Evolutionary conservation across 2,888 invertebrate species (phyloP), one percentile per base, ranked within the genome.

Genomic region (Cephonodes hylas): DNA sequence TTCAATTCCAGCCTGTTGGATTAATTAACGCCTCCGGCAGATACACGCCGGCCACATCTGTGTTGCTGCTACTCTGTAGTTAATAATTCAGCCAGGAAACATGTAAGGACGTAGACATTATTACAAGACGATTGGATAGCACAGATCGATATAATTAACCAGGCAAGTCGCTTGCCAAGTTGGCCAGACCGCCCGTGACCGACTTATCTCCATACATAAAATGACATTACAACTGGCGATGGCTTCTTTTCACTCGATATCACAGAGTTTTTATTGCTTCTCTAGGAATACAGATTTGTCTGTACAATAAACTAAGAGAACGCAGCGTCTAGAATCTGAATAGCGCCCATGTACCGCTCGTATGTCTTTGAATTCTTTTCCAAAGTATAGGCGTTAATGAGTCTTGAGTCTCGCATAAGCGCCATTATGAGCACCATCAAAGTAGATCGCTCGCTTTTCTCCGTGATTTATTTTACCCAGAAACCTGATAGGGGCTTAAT

Each of bases 111-210:
- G 69, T 64, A 65, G 68, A 72, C 69, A 65, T 69, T 65, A 71
- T 75, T 77, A 71, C 77, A 78, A 78, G 75, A 74, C 72, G 73
- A 76, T 77, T 67, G 73, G 70, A 72, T 74, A 65, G 69, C 64
- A 72, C 75, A 74, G 80, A 85, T 86, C 82, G 84, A 86, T 87
- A 86, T 80, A 86, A 86, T 88, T 89, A 88, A 86, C 80, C 77
- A 78, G 75, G 77, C 74, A 72, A 70, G 64, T 46, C 59, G 75
- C 76, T 76, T 89, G 90, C 91, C 91, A 91, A 91, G 76, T 91
- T 88, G 88, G 88, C 88, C 85, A 84, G 81, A 71, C 72, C 74
- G 81, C 74, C 79, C 81, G 79, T 85, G 84, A 83, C 84, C 83
- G 81, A 79, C 65, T 70, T 68, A 66, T 70, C 65, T 68, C 58